Conservation (phyloP, 2,888 invertebrate species). For the Agrotis segetum region DNA sequence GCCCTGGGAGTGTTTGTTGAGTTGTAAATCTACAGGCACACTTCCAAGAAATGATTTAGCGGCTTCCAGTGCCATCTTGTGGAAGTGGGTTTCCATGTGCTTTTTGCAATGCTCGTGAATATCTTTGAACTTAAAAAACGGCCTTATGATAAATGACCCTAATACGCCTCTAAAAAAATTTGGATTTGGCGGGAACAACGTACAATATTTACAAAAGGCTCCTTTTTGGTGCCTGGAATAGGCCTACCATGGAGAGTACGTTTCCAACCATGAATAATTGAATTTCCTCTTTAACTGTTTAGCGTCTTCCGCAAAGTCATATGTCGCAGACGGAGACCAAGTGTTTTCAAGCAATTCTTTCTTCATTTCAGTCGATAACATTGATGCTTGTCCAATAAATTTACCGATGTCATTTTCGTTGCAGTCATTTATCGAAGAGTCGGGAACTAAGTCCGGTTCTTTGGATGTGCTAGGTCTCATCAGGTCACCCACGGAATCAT, state of each 20-base stretch:
- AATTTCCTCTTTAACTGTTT: too few species aligned
- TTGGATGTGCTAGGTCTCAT: too few species aligned
- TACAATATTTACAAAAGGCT: conserved; percentile 27
- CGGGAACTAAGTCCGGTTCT: too few species aligned
- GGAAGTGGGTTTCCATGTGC: conserved; percentile 47
- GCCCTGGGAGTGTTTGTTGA: conserved; percentile 21
- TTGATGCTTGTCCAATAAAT: too few species aligned
- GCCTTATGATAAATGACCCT: conserved; percentile 41
- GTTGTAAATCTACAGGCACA: conserved; percentile 33
- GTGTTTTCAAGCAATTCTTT: conserved; percentile 6
- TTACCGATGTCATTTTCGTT: too few species aligned
- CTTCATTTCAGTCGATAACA: not conserved
- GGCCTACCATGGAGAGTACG: not conserved
- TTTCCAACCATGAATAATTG: not conserved
- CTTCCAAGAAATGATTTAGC: conserved; percentile 39
- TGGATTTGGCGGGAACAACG: conserved; percentile 45
- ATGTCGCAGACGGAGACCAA: too few species aligned
- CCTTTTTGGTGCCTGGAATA: conserved; percentile 29
- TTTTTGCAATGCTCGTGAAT: conserved; percentile 52
- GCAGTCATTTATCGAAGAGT: too few species aligned
- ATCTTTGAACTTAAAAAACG: conserved; percentile 59
- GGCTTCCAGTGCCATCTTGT: conserved; percentile 30
- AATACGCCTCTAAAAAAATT: conserved; percentile 33
- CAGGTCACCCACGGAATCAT: too few species aligned
- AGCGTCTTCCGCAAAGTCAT: too few species aligned